Evolutionary conservation across 2,797 vertebrate species (phyloP).

Genomic region (Hemitrygon akajei): DNA sequence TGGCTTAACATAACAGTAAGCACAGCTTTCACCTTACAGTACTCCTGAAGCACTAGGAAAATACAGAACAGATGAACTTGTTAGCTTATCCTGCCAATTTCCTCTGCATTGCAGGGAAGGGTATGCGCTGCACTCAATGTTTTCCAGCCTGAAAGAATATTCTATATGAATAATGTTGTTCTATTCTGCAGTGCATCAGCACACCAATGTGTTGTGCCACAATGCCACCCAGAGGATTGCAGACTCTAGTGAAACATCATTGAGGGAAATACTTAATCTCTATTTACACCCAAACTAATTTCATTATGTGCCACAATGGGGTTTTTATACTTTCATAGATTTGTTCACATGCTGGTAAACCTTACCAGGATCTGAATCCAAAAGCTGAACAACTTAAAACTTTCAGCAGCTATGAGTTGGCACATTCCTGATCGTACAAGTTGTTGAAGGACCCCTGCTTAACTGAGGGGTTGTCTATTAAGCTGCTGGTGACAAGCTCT

Average conservation of each 20-base stretch:
- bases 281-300: background rate
- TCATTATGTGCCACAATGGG: background rate
- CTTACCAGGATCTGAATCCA: background rate
- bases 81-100: background rate
- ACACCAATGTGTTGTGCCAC: background rate
- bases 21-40: background rate
- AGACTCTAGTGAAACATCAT: background rate
- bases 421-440: background rate
- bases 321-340: background rate
- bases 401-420: background rate
- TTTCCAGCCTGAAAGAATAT: background rate
- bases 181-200: background rate
- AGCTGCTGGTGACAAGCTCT: background rate
- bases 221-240: conserved; percentile 27
- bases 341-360: background rate
- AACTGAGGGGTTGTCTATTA: background rate
- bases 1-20: background rate
- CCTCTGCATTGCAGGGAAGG: background rate
- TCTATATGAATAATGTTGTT: background rate
- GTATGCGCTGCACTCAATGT: background rate
- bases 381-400: background rate
- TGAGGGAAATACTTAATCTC: background rate
- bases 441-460: background rate
- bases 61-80: background rate
- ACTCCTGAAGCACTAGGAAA: background rate